A percentile compares a stretch with the other conserved stretches of the same genome.
These are phyloP conservation scores for Ceratothoa steindachneri DNA, from an alignment of 2,888 invertebrate species.

Conservation along the genomic window DNA sequence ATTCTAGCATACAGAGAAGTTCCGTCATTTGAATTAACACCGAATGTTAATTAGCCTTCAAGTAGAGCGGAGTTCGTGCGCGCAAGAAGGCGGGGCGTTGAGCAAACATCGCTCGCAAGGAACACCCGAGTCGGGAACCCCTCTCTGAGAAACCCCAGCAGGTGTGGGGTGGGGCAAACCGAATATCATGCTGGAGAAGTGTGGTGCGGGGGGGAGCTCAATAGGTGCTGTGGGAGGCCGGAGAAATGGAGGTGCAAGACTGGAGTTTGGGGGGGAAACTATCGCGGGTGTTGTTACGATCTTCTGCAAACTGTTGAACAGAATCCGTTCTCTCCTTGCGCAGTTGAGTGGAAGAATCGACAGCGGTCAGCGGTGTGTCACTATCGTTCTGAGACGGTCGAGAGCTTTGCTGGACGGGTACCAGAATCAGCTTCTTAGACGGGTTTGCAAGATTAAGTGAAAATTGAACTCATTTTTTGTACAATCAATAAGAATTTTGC, in stretches of 20 bases:
- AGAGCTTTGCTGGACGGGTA: too few species aligned
- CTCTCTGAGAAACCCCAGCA: neutral
- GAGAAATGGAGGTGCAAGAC: neutral
- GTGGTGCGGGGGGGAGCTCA: neutral
- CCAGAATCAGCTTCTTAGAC: too few species aligned
- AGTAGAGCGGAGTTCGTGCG: neutral
- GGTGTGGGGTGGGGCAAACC: neutral
- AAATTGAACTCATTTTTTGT: too few species aligned
- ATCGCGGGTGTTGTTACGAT: conserved; percentile 5
- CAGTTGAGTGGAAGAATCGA: conserved; percentile 9
- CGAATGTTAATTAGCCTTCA: neutral
- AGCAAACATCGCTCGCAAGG: neutral
- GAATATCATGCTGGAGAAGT: neutral
- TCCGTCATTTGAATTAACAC: neutral
- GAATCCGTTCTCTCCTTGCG: conserved; percentile 4
- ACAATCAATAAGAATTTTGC: too few species aligned
- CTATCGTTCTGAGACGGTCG: neutral
- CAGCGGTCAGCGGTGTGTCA: neutral
- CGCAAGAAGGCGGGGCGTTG: neutral
- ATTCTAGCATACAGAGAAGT: too few species aligned
- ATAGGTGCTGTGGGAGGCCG: neutral
- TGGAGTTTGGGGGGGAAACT: neutral
- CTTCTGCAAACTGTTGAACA: conserved; percentile 1
- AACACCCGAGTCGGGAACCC: neutral
- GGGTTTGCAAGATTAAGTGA: too few species aligned